phyloP scores from a whole-genome alignment of 2,888 invertebrate species.

The Anagyrus pseudococci region DNA sequence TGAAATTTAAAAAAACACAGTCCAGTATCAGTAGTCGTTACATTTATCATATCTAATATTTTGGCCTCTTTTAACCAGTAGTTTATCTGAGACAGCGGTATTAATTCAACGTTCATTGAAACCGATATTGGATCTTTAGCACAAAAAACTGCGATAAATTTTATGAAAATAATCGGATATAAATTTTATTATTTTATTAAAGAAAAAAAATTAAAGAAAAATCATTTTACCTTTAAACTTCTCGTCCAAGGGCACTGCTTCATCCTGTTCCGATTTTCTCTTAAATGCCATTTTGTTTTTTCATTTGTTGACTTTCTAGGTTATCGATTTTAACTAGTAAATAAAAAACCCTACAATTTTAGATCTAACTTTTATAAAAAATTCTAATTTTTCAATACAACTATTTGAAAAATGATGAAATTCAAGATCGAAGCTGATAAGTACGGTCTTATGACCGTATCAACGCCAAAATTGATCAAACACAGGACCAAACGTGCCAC shows the following conservation, averaged over 20 bases:
- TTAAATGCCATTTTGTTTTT: too few species aligned
- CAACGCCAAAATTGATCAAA: background rate
- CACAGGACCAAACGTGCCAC: background rate
- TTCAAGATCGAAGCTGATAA: slow-evolving; percentile 24
- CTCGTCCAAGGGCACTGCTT: slow-evolving; percentile 10
- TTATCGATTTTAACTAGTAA: background rate
- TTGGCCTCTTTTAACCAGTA: slow-evolving; percentile 49
- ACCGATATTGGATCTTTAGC: slow-evolving; percentile 48
- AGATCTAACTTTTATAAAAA: too few species aligned
- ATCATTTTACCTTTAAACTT: slow-evolving; percentile 31
- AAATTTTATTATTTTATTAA: too few species aligned
- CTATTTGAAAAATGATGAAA: slow-evolving; percentile 20
- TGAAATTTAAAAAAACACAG: slow-evolving; percentile 52
- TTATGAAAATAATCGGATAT: too few species aligned
- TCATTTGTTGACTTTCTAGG: background rate
- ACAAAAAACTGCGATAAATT: slow-evolving; percentile 54
- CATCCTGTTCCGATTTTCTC: too few species aligned
- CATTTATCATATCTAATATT: slow-evolving; percentile 47
- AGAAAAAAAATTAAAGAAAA: too few species aligned
- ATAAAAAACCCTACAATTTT: too few species aligned
- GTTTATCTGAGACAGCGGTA: slow-evolving; percentile 52
- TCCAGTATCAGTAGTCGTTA: slow-evolving; percentile 52
- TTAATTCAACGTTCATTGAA: slow-evolving; percentile 38
- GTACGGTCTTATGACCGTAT: slow-evolving; percentile 33
- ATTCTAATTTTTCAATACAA: background rate